Evolutionary conservation across 2,888 invertebrate species (phyloP).

Genomic region (Cataglyphis rosenhaueri): DNA sequence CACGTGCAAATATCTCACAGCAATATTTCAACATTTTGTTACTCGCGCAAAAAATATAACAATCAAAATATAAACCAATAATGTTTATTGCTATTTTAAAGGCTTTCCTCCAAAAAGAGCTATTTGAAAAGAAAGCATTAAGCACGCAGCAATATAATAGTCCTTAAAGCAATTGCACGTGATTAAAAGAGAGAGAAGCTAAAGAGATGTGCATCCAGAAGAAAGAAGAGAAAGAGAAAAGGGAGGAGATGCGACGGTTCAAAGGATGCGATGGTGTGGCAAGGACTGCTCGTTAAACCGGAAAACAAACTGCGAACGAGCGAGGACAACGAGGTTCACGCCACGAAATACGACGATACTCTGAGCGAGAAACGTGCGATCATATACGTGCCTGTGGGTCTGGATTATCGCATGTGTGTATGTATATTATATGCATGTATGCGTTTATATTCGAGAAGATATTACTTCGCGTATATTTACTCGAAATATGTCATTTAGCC

Average conservation of each 20-base stretch:
- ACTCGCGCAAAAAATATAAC: background rate
- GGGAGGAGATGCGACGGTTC: conserved; percentile 44
- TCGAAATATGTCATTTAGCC: conserved; percentile 41
- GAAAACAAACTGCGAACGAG: conserved; percentile 71
- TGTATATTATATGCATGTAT: background rate
- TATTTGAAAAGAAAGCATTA: conserved; percentile 12
- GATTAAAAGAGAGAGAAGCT: conserved; percentile 40
- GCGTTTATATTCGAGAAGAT: conserved; percentile 22
- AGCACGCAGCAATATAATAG: conserved; percentile 8
- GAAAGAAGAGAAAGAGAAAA: conserved; percentile 13
- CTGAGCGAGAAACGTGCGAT: conserved; percentile 21
- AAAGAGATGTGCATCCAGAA: conserved; percentile 26
- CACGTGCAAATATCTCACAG: background rate
- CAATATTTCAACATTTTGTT: background rate
- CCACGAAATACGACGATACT: conserved; percentile 6
- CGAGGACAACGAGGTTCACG: conserved; percentile 48
- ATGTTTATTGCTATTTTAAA: background rate
- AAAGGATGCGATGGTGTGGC: conserved; percentile 74
- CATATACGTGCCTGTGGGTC: background rate
- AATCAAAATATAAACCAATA: conserved; percentile 20
- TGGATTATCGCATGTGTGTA: background rate
- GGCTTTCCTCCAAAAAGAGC: background rate
- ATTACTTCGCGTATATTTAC: conserved; percentile 37
- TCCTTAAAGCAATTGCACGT: conserved; percentile 61
- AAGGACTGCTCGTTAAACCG: conserved; percentile 75